These are phyloP conservation scores for Coregonus clupeaformis DNA, from an alignment of 2,113 vertebrate genomes.

Conservation along the genomic window DNA sequence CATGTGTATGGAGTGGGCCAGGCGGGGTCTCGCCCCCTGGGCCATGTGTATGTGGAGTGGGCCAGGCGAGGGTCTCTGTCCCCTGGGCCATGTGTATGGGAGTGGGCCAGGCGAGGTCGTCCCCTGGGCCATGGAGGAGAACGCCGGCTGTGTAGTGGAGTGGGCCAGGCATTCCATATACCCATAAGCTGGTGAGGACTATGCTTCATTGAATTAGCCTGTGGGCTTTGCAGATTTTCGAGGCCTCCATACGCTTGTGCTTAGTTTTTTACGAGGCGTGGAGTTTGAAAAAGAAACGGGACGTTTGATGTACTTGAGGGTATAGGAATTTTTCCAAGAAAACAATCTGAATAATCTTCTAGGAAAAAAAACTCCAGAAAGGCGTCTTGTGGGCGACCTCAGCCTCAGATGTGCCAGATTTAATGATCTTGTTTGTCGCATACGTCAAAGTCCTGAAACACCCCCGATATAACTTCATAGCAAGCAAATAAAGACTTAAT, in stretches of 20 bases:
- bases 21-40: too few species aligned
- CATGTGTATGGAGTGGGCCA: too few species aligned
- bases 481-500: not conserved
- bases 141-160: not conserved
- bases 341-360: slow-evolving; percentile 40
- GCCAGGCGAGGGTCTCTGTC: too few species aligned
- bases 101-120: not conserved
- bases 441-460: slow-evolving; percentile 39
- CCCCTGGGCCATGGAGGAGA: not conserved
- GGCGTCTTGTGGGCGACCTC: slow-evolving; percentile 41
- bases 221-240: slow-evolving; percentile 26
- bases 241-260: slow-evolving; percentile 40
- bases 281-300: slow-evolving; percentile 16
- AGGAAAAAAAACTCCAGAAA: slow-evolving; percentile 23
- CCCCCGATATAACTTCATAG: not conserved
- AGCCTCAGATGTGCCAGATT: slow-evolving; percentile 33
- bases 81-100: too few species aligned
- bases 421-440: slow-evolving; percentile 13
- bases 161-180: slow-evolving; percentile 2
- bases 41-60: too few species aligned
- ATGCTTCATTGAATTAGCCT: slow-evolving; percentile 52
- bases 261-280: slow-evolving; percentile 54
- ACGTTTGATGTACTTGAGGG: slow-evolving; percentile 54
- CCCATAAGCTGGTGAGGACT: slow-evolving; percentile 39
- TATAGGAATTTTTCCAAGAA: slow-evolving; percentile 27